These are phyloP conservation scores for Characodon lateralis DNA, from an alignment of 2,797 vertebrate species.

Conservation along the genomic window DNA sequence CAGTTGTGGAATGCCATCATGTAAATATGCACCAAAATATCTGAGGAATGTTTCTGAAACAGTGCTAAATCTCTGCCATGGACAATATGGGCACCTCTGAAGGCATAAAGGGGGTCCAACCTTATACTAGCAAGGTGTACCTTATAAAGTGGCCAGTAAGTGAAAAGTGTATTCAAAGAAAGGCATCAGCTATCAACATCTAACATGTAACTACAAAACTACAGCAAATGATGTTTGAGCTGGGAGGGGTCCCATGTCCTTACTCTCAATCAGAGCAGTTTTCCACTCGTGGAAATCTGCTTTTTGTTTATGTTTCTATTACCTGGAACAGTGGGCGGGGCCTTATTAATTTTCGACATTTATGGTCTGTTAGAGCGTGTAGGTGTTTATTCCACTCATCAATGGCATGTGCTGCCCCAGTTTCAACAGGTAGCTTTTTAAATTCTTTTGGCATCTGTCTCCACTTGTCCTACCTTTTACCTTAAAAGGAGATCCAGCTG, in stretches of 20 bases:
- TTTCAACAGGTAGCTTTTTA: slow-evolving; percentile 12
- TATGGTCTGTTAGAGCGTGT: not conserved
- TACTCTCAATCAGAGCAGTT: not conserved
- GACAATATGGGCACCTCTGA: not conserved
- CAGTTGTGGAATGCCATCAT: not conserved
- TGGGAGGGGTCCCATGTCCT: not conserved
- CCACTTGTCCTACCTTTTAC: slow-evolving; percentile 49
- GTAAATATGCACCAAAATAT: not conserved
- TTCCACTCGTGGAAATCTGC: not conserved
- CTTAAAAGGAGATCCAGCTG: slow-evolving; percentile 69
- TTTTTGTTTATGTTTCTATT: not conserved
- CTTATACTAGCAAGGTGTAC: not conserved
- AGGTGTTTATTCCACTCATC: not conserved
- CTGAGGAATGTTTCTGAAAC: not conserved
- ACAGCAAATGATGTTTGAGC: not conserved
- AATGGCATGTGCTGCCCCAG: not conserved
- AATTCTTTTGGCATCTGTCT: slow-evolving; percentile 15
- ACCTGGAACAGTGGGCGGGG: not conserved
- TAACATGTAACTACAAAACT: no score
- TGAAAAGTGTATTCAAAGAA: not conserved
- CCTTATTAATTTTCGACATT: not conserved
- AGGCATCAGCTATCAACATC: not conserved
- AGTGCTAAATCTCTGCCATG: not conserved
- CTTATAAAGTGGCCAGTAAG: not conserved
- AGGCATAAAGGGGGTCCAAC: not conserved